Evolutionary conservation across 2,797 vertebrate species (phyloP), one percentile per base, ranked within the genome.

Genomic region (Enteromius unitaeniatus): DNA sequence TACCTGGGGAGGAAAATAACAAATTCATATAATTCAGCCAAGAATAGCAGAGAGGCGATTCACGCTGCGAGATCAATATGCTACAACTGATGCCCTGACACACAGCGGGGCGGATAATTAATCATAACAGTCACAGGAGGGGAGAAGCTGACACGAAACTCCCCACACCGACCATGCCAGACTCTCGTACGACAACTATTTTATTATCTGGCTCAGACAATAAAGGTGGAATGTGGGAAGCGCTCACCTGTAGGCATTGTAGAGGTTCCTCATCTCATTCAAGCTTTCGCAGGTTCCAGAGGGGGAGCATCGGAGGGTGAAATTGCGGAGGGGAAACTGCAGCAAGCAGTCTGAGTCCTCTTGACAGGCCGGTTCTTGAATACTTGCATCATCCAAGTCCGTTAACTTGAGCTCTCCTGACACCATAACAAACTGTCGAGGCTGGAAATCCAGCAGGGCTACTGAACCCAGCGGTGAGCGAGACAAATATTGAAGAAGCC

Each of bases 401-500:
- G 96, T 97, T 86, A 97, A 95, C 93, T 98, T 98, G 70, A 98
- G 93, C 85, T 93, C 91, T 51, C 97, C 97, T 6, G 96, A 94
- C 86, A 97, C 96, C 62, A 96, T 94, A 86, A 98, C 95, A 85
- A 98, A 98, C 94, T 98, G 97, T 68, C 96, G 95, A 0, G 97
- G 97, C 92, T 97, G 97, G 91, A 98, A 98, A 93, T 98, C 97
- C 93, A 98, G 91, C 85, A 98, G 94, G 53, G 93, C 95, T 90
- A 98, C 93, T 1, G 97, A 97, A 86, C 97, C 97, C 90, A 98
- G 91, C 6, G 97, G 96, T 14, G 97, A 97, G 89, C 87, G 92
- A 60, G 96, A 96, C 82, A 98, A 94, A 91, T 97, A 98, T 92
- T 96, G 94, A 68, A 98, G 95, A 75, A 98, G 94, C 83, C 95